Base-by-base conservation (phyloP, 2,797 vertebrate species). In the Rhyacichthys aspro region DNA sequence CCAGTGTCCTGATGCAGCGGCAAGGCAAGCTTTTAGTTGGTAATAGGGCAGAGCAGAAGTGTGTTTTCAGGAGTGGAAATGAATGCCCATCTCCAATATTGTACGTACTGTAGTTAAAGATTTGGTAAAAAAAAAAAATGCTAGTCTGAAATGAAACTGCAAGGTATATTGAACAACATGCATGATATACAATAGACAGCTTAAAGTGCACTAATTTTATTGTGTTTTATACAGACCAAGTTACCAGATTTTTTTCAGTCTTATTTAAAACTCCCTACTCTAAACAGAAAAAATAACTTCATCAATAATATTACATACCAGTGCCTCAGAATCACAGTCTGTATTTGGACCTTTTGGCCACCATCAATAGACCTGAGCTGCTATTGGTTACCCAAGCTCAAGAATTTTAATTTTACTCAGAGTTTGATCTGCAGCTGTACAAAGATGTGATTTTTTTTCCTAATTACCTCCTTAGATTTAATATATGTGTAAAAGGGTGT, bases 11-110 rank as follows among this genome's bases (percentile, higher is more conserved):
- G 63, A 55, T 56, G 74, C 67, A 69, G 47, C 44, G 34, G 82
- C 72, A 77, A 77, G 81, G 63, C 72, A 63, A 67, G 67, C 72
- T 72, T 84, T 81, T 78, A 78, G 63, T 70, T 63, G 46, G 71
- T 79, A 67, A 67, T 59, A 52, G 68, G 58, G 75, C 76, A 58
- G 76, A 3, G 12, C 5, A 23, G 19, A 2, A 2, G 19, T 23
- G 19, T 23, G 19, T 23, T 23, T 23, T 23, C 19, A 23, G 19
- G 19, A 23, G 19, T 23, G 19, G 19, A 23, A 23, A 23, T 23
- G 19, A 23, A 5, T 5, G 5, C 2, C 19, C 19, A 23, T 2
- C 19, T n/a, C n/a, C n/a, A n/a, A n/a, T n/a, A n/a, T n/a, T n/a
- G n/a, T n/a, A n/a, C n/a, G n/a, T n/a, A n/a, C 19, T 23, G 19